phyloP scores from a whole-genome alignment of 2,797 vertebrate species.

The Malurus splendens region DNA sequence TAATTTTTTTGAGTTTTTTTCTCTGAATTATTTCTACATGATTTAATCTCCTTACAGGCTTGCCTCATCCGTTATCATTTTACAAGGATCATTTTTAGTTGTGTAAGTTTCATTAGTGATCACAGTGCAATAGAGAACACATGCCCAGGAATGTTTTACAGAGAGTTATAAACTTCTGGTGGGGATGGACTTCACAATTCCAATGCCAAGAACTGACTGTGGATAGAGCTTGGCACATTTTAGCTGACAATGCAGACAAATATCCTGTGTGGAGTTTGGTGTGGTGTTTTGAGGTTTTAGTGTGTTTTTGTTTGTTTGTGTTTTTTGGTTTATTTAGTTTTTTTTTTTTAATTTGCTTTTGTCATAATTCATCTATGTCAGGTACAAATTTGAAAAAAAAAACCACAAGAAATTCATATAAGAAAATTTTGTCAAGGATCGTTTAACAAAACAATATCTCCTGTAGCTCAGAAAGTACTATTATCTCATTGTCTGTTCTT shows the following conservation, averaged over 20 bases:
- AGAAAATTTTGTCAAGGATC: neutral
- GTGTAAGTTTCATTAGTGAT: neutral
- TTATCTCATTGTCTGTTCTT: neutral
- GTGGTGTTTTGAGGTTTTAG: neutral
- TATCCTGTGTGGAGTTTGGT: neutral
- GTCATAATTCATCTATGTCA: neutral
- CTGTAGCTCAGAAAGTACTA: neutral
- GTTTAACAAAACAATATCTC: neutral
- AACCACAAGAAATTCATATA: neutral
- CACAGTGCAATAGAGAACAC: neutral
- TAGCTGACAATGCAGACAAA: fast-evolving
- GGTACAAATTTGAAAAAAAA: neutral
- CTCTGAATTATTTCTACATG: neutral
- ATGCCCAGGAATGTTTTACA: neutral
- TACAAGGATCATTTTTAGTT: neutral
- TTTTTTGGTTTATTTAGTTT: neutral
- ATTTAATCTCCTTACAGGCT: neutral
- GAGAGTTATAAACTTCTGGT: neutral
- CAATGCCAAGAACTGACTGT: neutral
- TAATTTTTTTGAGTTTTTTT: fast-evolving
- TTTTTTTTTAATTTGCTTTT: neutral
- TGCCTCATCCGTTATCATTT: neutral
- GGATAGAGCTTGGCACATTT: neutral
- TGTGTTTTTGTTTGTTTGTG: no score
- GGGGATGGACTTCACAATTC: neutral